These are phyloP conservation scores for Drosophila leontia DNA, from an alignment of 1,140 invertebrate genomes.

Conservation along the genomic window DNA sequence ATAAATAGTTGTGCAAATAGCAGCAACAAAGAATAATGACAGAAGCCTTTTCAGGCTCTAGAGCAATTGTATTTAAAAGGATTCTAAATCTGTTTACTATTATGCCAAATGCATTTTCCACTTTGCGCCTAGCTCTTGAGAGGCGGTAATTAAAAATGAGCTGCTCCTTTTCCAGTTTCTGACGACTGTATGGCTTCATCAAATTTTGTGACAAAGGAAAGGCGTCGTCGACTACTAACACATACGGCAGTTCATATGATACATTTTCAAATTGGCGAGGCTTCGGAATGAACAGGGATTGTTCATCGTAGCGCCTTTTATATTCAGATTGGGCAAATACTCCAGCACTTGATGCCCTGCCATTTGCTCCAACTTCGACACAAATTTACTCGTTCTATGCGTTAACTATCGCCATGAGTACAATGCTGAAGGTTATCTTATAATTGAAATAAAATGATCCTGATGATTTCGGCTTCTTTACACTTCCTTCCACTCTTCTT, in stretches of 20 bases:
- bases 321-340: slow-evolving; percentile 68
- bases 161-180: slow-evolving; percentile 49
- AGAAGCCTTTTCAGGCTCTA: slow-evolving; percentile 2
- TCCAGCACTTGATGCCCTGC: slow-evolving; percentile 84
- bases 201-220: slow-evolving; percentile 84
- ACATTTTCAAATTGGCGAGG: slow-evolving; percentile 54
- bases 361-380: slow-evolving; percentile 45
- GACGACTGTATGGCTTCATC: slow-evolving; percentile 85
- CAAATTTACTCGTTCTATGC: background rate
- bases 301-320: slow-evolving; percentile 38
- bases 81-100: background rate
- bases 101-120: slow-evolving; percentile 85
- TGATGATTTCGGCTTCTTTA: no score
- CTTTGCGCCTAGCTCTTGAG: slow-evolving; percentile 66
- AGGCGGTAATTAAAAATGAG: slow-evolving; percentile 82
- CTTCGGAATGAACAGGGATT: slow-evolving; percentile 54
- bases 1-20: slow-evolving; percentile 5
- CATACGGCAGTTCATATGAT: slow-evolving; percentile 66
- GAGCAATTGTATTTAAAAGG: background rate
- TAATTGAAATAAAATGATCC: no score
- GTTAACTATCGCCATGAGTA: no score
- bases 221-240: slow-evolving; percentile 85
- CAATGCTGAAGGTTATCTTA: no score
- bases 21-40: background rate
- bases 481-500: no score